Base-by-base conservation (phyloP, 2,888 invertebrate genomes). In the Diplolepis rosae region DNA sequence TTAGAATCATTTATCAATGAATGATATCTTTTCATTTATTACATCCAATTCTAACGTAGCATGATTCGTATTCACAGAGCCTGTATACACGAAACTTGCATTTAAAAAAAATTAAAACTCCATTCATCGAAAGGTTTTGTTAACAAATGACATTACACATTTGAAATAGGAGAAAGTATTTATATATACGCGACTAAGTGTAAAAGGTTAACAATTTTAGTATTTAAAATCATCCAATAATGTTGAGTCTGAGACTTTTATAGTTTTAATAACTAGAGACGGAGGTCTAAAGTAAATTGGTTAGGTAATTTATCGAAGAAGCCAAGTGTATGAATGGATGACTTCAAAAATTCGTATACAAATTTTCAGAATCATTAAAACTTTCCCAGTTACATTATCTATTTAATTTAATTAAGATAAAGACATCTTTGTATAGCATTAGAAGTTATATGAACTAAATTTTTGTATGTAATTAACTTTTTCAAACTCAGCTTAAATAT, bases 11-110 rank as follows among this genome's bases (percentile, higher is more conserved):
- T 42, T 67, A 42, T 68, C 30, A 18, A 42, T 56, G 54, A 39
- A 42, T 35, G 45, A 50, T 56, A 69, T 77, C 76, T 75, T 73
- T 74, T n/a, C n/a, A n/a, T n/a, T n/a, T n/a, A n/a, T n/a, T n/a
- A n/a, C n/a, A n/a, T n/a, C 66, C 70, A 71, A 67, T 76, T 79
- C 80, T 84, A 83, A 83, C 79, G 82, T 82, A 79, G 85, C 84
- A 85, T 85, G 85, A 81, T 75, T 79, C 78, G 72, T 76, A 80
- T 72, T 80, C 79, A 77, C 77, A 79, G 79, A 80, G 82, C 81
- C 80, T 84, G 75, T 80, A 79, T 83, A 84, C 85, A 85, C 84
- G 85, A 77, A 72, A 71, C 66, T 75, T 74, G 72, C 72, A 72
- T 77, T 67, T 65, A 42, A 30, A 42, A 22, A n/a, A 67, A 42